Evolutionary conservation across 2,888 invertebrate species (phyloP), one percentile per base, ranked within the genome.

Genomic region (Acanthosepion esculentum): DNA sequence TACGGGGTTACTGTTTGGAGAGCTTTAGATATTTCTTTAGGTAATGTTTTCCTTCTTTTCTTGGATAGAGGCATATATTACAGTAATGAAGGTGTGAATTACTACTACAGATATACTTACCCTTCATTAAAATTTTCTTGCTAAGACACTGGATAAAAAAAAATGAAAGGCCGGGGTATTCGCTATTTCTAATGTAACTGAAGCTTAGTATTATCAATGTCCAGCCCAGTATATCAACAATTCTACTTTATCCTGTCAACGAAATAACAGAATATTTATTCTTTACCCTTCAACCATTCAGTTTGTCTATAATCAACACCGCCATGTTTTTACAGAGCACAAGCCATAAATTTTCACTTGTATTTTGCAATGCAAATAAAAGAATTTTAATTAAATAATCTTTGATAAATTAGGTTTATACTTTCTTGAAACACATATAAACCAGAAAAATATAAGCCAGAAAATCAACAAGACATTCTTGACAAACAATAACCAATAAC

Each of bases 21-120:
- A 78, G 78, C 78, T 33, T 78, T n/a, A 78, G n/a, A 78, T 78
- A 78, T 78, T 78, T 78, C 78, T 78, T n/a, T n/a, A n/a, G 78
- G 78, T 78, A 33, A 78, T 78, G 78, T 78, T 78, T 78, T 78
- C 59, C 59, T 59, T 78, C n/a, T 78, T 78, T 78, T 15, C n/a
- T 78, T n/a, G 33, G n/a, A 33, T 78, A n/a, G 78, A n/a, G 33
- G n/a, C n/a, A 78, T 78, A 78, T 78, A 78, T 78, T 78, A 78
- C 78, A 33, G 78, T 78, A n/a, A 78, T 78, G 78, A 78, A 33
- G 12, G 78, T 78, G n/a, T 78, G 78, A 78, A 78, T 78, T 33
- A 78, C 78, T 78, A 78, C 78, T 15, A n/a, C n/a, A 78, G 78
- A 78, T 15, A 15, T 23, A 33, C n/a, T 78, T n/a, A 10, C n/a